Evolutionary conservation across 2,888 invertebrate genomes (phyloP).

Genomic region (Serripes groenlandicus): DNA sequence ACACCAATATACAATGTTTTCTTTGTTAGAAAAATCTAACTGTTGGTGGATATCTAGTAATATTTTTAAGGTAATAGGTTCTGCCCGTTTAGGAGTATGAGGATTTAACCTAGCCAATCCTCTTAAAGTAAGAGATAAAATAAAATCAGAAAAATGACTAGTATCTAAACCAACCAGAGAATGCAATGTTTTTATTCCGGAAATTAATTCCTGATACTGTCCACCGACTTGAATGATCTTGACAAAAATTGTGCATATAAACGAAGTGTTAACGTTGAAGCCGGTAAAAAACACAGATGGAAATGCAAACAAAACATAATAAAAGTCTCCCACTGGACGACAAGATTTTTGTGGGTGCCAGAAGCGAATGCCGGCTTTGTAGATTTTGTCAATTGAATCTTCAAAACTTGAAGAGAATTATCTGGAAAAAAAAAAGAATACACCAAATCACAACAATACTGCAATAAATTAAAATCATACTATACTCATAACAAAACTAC

Average conservation of each 20-base stretch:
- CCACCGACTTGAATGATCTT: constrained; percentile 28
- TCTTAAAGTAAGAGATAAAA: constrained; percentile 13
- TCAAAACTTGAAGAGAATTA: not conserved
- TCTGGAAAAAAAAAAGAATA: not conserved
- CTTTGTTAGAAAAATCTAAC: not conserved
- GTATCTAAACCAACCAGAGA: not conserved
- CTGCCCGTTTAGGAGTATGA: not conserved
- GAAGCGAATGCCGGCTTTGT: not conserved
- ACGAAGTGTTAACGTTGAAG: constrained; percentile 14
- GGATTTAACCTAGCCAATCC: constrained; percentile 11
- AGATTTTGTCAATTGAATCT: not conserved
- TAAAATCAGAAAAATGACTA: constrained; percentile 14
- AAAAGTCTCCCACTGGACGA: constrained; percentile 26
- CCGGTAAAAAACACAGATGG: constrained; percentile 20
- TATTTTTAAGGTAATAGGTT: constrained; percentile 3
- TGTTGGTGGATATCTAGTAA: not conserved
- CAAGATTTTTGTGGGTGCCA: constrained; percentile 21
- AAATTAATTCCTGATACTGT: constrained; percentile 31
- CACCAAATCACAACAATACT: too few relatives aligned
- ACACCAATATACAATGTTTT: constrained; percentile 1
- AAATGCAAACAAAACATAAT: constrained; percentile 33
- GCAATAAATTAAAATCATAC: too few relatives aligned
- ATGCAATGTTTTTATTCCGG: constrained; percentile 28
- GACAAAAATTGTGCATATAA: constrained; percentile 35
- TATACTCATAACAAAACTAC: not conserved